phyloP scores from a whole-genome alignment of 2,797 vertebrate species.

The Lagocephalus sceleratus region DNA sequence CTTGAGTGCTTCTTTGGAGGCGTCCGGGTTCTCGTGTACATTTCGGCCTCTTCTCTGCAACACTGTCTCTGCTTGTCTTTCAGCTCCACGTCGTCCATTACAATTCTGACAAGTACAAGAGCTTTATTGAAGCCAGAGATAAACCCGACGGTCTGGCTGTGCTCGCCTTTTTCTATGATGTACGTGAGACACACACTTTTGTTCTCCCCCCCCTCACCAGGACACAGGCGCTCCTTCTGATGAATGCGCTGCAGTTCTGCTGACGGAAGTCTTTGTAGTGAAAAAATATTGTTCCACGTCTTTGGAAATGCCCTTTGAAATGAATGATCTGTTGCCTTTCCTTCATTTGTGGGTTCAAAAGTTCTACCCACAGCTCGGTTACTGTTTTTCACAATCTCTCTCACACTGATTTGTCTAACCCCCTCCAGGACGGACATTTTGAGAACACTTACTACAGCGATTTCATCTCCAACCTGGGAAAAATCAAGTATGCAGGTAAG shows the following conservation, averaged over 20 bases:
- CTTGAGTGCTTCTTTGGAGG: no score
- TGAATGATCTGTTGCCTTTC: conserved; percentile 15
- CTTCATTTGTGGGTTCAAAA: conserved; percentile 32
- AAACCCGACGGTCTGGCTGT: conserved; percentile 85
- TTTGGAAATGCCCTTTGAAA: conserved; percentile 21
- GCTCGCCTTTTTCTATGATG: conserved; percentile 84
- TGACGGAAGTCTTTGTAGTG: conserved; percentile 7
- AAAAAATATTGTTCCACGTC: neutral
- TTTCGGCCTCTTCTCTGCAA: neutral
- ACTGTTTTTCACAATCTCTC: no score
- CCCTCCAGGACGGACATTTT: conserved; percentile 80
- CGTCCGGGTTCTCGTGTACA: no score
- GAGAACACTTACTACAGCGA: conserved; percentile 91
- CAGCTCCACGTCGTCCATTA: conserved; percentile 94
- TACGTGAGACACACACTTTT: conserved; percentile 56
- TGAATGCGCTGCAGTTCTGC: conserved; percentile 1
- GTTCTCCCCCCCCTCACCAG: neutral
- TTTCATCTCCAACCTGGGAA: conserved; percentile 81
- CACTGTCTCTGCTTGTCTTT: conserved; percentile 21
- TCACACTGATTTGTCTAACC: no score
- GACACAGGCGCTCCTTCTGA: conserved; percentile 1
- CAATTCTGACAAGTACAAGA: conserved; percentile 84
- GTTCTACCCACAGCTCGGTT: conserved; percentile 23
- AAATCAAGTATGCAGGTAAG: conserved; percentile 84
- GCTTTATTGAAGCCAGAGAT: conserved; percentile 79